A percentile compares a stretch with the other conserved stretches of the same genome.
phyloP scores from a whole-genome alignment of 2,888 invertebrate species.

The Aquatica leii region DNA sequence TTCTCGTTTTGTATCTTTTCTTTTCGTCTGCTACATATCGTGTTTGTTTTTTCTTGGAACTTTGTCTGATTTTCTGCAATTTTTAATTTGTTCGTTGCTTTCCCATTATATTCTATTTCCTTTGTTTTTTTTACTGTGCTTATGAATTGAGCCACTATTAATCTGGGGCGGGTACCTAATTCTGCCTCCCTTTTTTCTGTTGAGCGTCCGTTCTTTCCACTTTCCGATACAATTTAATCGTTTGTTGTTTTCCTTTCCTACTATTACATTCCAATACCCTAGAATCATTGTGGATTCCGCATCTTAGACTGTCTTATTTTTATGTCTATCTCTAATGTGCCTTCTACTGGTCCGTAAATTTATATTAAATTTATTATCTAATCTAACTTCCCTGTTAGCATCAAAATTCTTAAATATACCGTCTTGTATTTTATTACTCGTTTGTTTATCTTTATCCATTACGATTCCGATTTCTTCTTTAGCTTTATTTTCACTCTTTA shows the following conservation, averaged over 20 bases:
- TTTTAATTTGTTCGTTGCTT: too few species aligned
- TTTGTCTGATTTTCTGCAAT: background rate
- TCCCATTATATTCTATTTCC: background rate
- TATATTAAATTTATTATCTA: background rate
- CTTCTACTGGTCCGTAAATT: background rate
- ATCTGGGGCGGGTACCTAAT: background rate
- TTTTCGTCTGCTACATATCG: background rate
- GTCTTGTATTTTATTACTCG: background rate
- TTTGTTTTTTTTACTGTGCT: background rate
- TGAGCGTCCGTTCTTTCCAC: background rate
- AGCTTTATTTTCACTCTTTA: background rate
- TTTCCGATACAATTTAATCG: background rate
- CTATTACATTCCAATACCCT: background rate
- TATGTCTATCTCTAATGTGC: background rate
- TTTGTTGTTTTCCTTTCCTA: background rate
- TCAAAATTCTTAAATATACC: background rate
- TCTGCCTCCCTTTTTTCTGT: background rate
- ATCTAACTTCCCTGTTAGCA: too few species aligned
- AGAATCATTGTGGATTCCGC: background rate
- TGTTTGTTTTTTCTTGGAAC: background rate
- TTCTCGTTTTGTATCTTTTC: background rate
- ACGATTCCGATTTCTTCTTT: background rate
- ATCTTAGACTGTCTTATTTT: too few species aligned
- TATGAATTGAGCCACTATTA: background rate
- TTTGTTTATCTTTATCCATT: background rate